Base-by-base conservation (phyloP, 2,888 invertebrate species). In the Crocallis elinguaria region DNA sequence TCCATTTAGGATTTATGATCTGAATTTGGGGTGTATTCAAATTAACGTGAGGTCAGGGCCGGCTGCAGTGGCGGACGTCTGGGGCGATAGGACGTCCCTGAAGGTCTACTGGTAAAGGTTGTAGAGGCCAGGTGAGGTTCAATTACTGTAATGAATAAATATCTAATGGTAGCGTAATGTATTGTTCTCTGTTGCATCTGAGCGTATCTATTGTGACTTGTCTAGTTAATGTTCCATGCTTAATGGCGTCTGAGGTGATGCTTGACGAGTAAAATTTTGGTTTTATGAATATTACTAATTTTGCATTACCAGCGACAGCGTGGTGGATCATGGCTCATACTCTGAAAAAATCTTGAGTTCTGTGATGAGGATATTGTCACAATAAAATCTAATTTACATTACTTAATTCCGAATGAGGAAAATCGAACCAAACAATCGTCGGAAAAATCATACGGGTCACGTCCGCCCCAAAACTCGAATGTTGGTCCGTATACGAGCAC, bases 21-120 rank as follows among this genome's bases (percentile, higher is more conserved):
- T n/a, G 25, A n/a, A 12, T 25, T 30, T 30, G 9, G 19, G 25
- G 41, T 25, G 45, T 48, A 53, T 53, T 59, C 39, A 53, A 53
- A 57, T 58, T 44, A 48, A 53, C 33, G 45, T 25, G 33, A 23
- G 49, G 60, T 45, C 49, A 53, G 43, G 52, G 46, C 32, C 30
- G 42, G 19, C 27, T 51, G 42, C 42, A 37, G 49, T 12, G n/a
- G 11, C 25, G 46, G 55, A 38, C 50, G 52, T 60, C 53, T 62
- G 43, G 54, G 59, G 37, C 57, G 38, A 41, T 17, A 38, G 44
- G 50, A 14, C 53, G 41, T 43, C 39, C 30, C 35, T 36, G 36
- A 43, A 41, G 44, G 43, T 16, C 32, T 23, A 30, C 43, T 13
- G 39, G 3, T 11, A 30, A 33, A 25, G 32, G n/a, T 42, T 30